Evolutionary conservation across 2,797 vertebrate species (phyloP).

Genomic region (Valencia hispanica): DNA sequence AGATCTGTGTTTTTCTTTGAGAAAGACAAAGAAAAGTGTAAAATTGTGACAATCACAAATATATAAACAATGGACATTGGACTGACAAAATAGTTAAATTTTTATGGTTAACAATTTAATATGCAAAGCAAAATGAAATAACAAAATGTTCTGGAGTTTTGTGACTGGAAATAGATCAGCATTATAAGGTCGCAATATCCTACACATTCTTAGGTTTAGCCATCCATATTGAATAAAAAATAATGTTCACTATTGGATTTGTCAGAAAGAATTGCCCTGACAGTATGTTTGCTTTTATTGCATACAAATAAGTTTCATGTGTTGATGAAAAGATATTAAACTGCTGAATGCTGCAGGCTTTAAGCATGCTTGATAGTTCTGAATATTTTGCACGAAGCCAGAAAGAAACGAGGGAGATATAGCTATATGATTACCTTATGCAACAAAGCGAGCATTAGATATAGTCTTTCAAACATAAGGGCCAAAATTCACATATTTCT

Average conservation of each 20-base stretch:
- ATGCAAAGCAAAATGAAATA: background rate
- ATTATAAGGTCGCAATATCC: background rate
- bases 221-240: background rate
- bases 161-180: background rate
- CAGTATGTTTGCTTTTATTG: background rate
- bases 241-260: background rate
- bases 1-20: background rate
- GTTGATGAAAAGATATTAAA: background rate
- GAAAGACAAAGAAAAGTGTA: too few species aligned
- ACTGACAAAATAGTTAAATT: too few species aligned
- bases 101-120: background rate
- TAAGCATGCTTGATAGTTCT: background rate
- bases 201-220: background rate
- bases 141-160: background rate
- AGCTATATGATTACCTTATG: background rate
- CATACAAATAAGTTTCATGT: background rate
- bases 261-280: background rate
- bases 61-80: too few species aligned
- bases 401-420: background rate
- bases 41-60: too few species aligned
- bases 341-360: background rate
- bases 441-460: background rate
- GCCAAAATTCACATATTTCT: background rate
- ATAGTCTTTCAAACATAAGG: background rate
- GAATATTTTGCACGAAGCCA: background rate